Conservation (phyloP, 2,888 invertebrate genomes). For the Apotomis betuletana region DNA sequence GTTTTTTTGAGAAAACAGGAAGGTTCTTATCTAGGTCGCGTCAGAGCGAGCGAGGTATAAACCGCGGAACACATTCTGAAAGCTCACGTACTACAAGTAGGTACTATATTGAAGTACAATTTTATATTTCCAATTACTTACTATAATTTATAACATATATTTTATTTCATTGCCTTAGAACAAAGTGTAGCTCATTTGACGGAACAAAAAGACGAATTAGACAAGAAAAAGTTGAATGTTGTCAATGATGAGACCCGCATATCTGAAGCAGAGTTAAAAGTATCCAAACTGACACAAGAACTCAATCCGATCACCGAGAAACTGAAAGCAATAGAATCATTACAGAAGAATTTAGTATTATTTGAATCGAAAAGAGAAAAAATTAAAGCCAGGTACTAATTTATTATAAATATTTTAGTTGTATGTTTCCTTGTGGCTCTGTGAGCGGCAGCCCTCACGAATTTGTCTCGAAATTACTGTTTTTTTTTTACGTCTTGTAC, state of each 20-base stretch:
- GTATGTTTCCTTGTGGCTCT: too few relatives aligned
- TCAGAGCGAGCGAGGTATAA: too few relatives aligned
- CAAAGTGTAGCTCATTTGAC: slow-evolving; percentile 78
- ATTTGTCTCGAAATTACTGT: too few relatives aligned
- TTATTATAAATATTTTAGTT: too few relatives aligned
- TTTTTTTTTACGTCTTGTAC: neutral
- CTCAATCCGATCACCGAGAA: slow-evolving; percentile 82
- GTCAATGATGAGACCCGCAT: slow-evolving; percentile 85
- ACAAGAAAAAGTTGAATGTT: slow-evolving; percentile 82
- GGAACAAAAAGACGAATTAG: slow-evolving; percentile 85
- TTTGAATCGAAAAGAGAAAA: slow-evolving; percentile 82
- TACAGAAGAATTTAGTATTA: slow-evolving; percentile 80
- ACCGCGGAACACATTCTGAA: too few relatives aligned
- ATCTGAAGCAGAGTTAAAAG: slow-evolving; percentile 83
- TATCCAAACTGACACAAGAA: slow-evolving; percentile 81
- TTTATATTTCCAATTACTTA: too few relatives aligned
- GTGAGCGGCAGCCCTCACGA: too few relatives aligned
- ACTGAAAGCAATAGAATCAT: slow-evolving; percentile 75
- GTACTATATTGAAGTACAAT: too few relatives aligned
- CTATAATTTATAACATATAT: neutral
- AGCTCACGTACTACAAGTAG: too few relatives aligned
- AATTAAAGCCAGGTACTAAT: slow-evolving; percentile 80
- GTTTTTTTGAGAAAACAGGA: too few relatives aligned
- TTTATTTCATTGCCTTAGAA: slow-evolving; percentile 59
- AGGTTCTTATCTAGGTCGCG: too few relatives aligned